A percentile compares a stretch with the other conserved stretches of the same genome.
phyloP scores from a whole-genome alignment of 2,888 invertebrate genomes.

The Dryocosmus kuriphilus region DNA sequence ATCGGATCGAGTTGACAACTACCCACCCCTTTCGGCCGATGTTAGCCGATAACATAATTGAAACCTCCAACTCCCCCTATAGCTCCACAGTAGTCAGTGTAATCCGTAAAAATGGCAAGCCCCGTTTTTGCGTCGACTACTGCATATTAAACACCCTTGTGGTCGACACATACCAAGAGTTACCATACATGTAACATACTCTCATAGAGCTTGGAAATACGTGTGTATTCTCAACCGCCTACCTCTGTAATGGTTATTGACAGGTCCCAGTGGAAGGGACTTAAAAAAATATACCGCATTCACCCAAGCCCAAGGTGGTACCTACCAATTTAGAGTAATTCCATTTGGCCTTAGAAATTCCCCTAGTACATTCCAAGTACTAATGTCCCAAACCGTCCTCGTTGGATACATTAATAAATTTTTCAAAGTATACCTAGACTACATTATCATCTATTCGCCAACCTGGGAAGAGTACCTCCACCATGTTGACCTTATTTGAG shows the following conservation, averaged over 20 bases:
- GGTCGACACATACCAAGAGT: too few relatives aligned
- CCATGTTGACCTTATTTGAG: conserved; percentile 52
- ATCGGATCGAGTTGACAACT: not conserved
- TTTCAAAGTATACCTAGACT: conserved; percentile 63
- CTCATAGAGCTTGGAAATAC: too few relatives aligned
- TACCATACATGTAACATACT: too few relatives aligned
- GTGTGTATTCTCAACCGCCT: not conserved
- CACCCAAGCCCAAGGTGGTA: conserved; percentile 60
- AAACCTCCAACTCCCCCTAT: conserved; percentile 31
- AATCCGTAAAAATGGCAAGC: too few relatives aligned
- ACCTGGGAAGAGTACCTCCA: conserved; percentile 51
- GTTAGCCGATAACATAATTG: conserved; percentile 52
- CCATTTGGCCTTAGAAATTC: conserved; percentile 11
- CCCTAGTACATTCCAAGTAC: conserved; percentile 64
- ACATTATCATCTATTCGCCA: conserved; percentile 59
- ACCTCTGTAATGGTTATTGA: not conserved
- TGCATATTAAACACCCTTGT: too few relatives aligned
- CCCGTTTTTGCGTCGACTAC: not conserved
- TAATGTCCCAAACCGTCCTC: conserved; percentile 64
- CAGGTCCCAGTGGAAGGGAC: conserved; percentile 52
- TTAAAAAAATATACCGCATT: conserved; percentile 61
- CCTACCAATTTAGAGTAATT: conserved; percentile 65
- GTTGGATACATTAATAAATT: conserved; percentile 56
- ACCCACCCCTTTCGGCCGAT: conserved; percentile 33
- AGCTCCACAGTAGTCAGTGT: too few relatives aligned